Evolutionary conservation across 1,140 invertebrate species (phyloP).

Genomic region (Zophobas morio): DNA sequence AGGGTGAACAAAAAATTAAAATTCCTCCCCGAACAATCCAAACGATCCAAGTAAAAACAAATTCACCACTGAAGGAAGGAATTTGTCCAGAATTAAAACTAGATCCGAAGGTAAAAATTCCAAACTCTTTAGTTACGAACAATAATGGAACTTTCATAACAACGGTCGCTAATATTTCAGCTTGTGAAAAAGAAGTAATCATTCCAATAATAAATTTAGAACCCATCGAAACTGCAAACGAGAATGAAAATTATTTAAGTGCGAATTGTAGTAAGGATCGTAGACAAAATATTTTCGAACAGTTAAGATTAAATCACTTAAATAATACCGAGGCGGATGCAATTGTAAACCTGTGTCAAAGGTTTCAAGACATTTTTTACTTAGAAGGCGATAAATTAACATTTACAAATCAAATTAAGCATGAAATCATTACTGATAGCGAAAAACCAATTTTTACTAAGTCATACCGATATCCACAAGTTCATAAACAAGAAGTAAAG

Average conservation of each 20-base stretch:
- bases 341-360: neutral
- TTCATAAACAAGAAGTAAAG: conserved; percentile 22
- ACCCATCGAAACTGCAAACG: neutral
- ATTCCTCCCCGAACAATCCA: conserved; percentile 6
- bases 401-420: conserved; percentile 33
- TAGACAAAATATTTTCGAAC: neutral
- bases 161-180: neutral
- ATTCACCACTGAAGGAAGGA: too few species aligned
- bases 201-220: neutral
- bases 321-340: neutral
- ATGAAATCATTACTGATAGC: conserved; percentile 1
- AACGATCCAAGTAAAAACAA: too few species aligned
- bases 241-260: neutral
- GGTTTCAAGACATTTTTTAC: neutral
- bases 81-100: neutral
- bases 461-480: conserved; percentile 14
- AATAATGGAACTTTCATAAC: neutral
- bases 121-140: neutral
- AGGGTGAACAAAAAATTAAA: neutral
- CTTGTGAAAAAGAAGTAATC: neutral
- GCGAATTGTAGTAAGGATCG: neutral
- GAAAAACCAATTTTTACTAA: conserved; percentile 7
- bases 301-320: neutral
- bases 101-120: neutral
- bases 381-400: conserved; percentile 2